Evolutionary conservation across 2,888 invertebrate species (phyloP), one percentile per base, ranked within the genome.

Genomic region (Petrolisthes cinctipes): DNA sequence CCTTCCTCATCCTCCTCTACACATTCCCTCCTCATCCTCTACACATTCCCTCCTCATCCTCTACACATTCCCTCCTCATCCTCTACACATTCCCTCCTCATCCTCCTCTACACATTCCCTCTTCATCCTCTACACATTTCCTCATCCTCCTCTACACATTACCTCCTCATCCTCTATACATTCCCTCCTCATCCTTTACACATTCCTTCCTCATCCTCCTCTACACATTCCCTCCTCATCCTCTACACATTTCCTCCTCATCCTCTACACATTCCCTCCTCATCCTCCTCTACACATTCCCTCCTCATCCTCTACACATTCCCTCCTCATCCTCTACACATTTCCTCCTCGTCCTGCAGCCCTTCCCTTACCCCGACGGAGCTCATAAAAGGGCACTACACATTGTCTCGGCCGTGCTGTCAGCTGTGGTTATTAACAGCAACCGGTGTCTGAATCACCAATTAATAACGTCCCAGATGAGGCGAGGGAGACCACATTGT

Each of bases 361-460:
- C 37, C 37, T 71, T n/a, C 71, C 14, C 71, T 20, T 11, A 9
- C 61, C 9, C 53, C 80, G 17, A n/a, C 5, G 14, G 17, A 14
- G 20, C 51, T 51, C 51, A 61, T 56, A 57, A 85, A 85, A 68
- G 79, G 78, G 51, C 53, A 20, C n/a, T 54, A 71, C 37, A 83
- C 86, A 86, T 86, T 86, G 86, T 86, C 86, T 86, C 83, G 68
- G 82, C 83, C 75, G 56, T 53, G 76, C 82, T 76, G 68, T 83
- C 86, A 86, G 83, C 86, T 83, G 76, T 86, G 86, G 79, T 83
- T 83, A 86, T 86, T 86, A 86, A 86, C 86, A 86, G 82, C 82
- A 78, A 78, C 86, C 82, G 86, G 83, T 83, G 82, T 86, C 83
- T 86, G 82, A 86, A 86, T 86, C 86, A 86, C 86, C 86, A 86